Evolutionary conservation across 2,888 invertebrate genomes (phyloP).

Genomic region (Eubasilissa splendida): DNA sequence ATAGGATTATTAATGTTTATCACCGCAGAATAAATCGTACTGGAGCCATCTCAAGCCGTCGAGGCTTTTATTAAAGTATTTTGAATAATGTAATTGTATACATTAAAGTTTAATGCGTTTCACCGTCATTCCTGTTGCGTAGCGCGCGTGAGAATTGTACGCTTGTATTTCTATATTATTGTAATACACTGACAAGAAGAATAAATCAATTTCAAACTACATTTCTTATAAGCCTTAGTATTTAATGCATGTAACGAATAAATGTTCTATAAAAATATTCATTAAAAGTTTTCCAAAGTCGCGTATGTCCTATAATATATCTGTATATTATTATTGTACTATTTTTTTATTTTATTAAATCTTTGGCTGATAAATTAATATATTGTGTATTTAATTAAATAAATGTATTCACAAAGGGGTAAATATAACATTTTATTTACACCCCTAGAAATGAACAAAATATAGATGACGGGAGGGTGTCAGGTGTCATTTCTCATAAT

Average conservation of each 20-base stretch:
- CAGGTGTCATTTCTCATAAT: too few species aligned
- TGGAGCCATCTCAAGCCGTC: too few species aligned
- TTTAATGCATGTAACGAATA: constrained; percentile 11
- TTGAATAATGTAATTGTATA: not conserved
- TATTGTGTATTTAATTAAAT: not conserved
- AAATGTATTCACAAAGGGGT: too few species aligned
- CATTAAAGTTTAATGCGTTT: not conserved
- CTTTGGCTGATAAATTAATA: constrained; percentile 31
- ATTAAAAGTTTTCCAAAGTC: constrained; percentile 7
- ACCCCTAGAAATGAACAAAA: too few species aligned
- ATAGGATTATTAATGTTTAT: too few species aligned
- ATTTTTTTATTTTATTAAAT: constrained; percentile 15
- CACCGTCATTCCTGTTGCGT: constrained; percentile 18
- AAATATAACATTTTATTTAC: too few species aligned
- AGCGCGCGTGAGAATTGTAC: not conserved
- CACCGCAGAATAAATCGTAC: too few species aligned
- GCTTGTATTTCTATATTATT: not conserved
- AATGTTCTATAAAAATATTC: constrained; percentile 6
- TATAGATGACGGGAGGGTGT: too few species aligned
- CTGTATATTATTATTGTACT: constrained; percentile 24
- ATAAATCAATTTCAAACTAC: not conserved
- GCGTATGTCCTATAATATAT: not conserved
- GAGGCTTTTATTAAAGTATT: not conserved
- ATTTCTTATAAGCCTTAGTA: constrained; percentile 26
- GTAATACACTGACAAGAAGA: constrained; percentile 1